phyloP scores from a whole-genome alignment of 2,888 invertebrate species.

The Subacronicta megacephala region DNA sequence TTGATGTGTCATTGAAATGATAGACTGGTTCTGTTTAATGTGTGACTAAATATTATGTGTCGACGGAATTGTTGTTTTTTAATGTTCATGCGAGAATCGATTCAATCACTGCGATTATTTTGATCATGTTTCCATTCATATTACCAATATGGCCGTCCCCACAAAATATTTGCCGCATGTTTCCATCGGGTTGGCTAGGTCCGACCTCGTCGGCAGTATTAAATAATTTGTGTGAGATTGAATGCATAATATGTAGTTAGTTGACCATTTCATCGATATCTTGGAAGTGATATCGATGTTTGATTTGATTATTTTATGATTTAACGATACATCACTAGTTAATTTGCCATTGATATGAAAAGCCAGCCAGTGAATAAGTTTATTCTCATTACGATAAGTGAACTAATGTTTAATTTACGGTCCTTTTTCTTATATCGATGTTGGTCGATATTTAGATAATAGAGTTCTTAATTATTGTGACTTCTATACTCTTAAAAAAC shows the following conservation, averaged over 20 bases:
- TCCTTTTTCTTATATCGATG: constrained; percentile 11
- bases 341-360: constrained; percentile 65
- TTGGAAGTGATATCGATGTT: constrained; percentile 56
- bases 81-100: constrained; percentile 28
- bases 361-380: constrained; percentile 75
- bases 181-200: constrained; percentile 60
- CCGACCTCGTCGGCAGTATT: constrained; percentile 84
- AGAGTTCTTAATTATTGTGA: neutral
- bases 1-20: constrained; percentile 49
- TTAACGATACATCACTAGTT: constrained; percentile 66
- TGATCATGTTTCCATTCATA: constrained; percentile 22
- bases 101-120: constrained; percentile 32
- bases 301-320: constrained; percentile 45
- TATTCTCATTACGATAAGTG: constrained; percentile 45
- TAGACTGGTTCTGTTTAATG: constrained; percentile 62
- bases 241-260: constrained; percentile 71
- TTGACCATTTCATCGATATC: constrained; percentile 45
- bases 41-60: constrained; percentile 61
- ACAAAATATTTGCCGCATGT: constrained; percentile 62
- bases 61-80: constrained; percentile 49
- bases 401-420: constrained; percentile 46
- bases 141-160: constrained; percentile 53
- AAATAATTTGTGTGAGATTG: constrained; percentile 76
- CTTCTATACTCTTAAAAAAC: neutral
- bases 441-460: constrained; percentile 7